Conservation (phyloP, 2,113 vertebrate species). For the Lamprotornis superbus region DNA sequence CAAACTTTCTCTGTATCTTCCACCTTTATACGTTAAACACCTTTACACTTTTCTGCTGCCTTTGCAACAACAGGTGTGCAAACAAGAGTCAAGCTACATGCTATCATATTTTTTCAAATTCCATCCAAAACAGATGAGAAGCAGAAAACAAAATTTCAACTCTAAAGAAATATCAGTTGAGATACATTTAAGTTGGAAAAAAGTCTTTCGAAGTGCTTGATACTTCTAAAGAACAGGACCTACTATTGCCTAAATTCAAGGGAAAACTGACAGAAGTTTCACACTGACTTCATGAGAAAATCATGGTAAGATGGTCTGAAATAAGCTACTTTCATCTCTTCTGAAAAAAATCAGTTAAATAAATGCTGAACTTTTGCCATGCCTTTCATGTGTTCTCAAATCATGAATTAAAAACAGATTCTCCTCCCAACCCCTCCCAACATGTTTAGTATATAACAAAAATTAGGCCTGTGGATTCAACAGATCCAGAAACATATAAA, state of each 20-base stretch:
- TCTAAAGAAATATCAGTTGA: background rate
- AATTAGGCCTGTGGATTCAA: background rate
- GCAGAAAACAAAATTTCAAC: background rate
- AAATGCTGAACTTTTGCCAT: background rate
- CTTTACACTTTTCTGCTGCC: background rate
- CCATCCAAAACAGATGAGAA: background rate
- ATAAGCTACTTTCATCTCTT: background rate
- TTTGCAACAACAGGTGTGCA: accelerated
- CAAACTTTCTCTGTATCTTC: background rate
- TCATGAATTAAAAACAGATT: background rate
- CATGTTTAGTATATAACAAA: background rate
- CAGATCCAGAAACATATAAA: background rate
- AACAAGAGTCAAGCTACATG: background rate
- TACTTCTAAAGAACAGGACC: background rate
- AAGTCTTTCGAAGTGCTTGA: background rate
- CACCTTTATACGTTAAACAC: background rate
- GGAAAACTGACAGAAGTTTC: background rate
- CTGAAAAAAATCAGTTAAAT: background rate
- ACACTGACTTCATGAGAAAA: background rate
- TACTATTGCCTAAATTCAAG: background rate
- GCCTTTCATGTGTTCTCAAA: background rate
- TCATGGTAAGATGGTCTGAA: background rate
- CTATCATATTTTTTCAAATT: background rate
- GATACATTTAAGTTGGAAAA: background rate
- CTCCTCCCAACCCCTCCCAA: background rate